Percentiles rank a stretch among this genome's conserved stretches.
phyloP scores from a whole-genome alignment of 2,797 vertebrate species.

The Pseudocheirus occidentalis region DNA sequence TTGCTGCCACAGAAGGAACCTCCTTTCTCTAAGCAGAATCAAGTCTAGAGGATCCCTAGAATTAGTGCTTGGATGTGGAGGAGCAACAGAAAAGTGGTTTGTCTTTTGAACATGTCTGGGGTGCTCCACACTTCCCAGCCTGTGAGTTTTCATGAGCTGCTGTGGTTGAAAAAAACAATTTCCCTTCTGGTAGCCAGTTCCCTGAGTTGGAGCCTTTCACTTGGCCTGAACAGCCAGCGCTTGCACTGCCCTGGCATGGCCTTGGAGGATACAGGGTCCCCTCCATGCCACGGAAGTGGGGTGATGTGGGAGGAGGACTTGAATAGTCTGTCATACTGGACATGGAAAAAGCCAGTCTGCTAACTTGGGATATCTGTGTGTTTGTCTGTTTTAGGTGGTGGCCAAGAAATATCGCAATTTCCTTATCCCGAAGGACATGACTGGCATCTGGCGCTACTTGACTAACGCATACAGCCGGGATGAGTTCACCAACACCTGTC shows the following conservation, averaged over 20 bases:
- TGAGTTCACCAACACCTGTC: slow-evolving; percentile 99
- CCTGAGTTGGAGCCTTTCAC: background rate
- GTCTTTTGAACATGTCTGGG: background rate
- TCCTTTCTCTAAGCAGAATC: slow-evolving; percentile 6
- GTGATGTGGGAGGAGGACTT: background rate
- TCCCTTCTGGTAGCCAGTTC: background rate
- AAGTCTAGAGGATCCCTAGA: background rate
- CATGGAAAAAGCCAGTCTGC: background rate
- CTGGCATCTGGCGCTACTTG: slow-evolving; percentile 96
- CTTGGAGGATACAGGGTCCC: background rate
- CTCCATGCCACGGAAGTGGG: background rate
- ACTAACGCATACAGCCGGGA: slow-evolving; percentile 94
- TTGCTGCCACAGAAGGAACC: background rate
- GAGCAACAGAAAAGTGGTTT: background rate
- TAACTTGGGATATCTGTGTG: slow-evolving; percentile 20
- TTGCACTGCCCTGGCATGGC: background rate
- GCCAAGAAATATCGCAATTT: slow-evolving; percentile 97
- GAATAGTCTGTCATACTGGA: background rate
- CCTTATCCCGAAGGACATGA: slow-evolving; percentile 96
- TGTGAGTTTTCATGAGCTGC: background rate
- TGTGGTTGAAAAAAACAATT: background rate
- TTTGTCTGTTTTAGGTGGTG: slow-evolving; percentile 90
- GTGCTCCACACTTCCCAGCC: background rate
- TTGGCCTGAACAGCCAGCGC: background rate
- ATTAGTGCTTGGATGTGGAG: background rate